Base-by-base conservation (phyloP, 2,113 vertebrate genomes). In the Phycodurus eques region DNA sequence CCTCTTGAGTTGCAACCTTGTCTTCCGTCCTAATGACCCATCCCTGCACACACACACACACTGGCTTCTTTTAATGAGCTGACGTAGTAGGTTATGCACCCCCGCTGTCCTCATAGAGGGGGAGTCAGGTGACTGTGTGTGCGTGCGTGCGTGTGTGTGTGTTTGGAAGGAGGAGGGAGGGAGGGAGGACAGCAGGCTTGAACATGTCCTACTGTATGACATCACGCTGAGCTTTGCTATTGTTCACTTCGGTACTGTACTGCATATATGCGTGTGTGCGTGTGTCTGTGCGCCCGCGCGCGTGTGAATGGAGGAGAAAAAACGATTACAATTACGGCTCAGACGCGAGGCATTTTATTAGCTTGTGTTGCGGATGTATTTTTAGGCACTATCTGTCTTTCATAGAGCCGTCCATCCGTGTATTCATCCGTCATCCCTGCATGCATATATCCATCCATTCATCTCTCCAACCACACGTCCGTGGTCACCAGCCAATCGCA, bases 61-160 rank as follows among this genome's bases (percentile, higher is more conserved):
- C 31, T 73, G 66, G 44, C 69, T 73, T 66, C 80, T 79, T 22
- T 82, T 89, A 85, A 87, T 88, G 80, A 88, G 88, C 87, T 87
- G 84, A 85, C 73, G 2, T 77, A 69, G 78, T 80, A 82, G 76
- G 78, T 75, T 76, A 76, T 80, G 76, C 65, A 77, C 75, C 70
- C 80, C 82, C 69, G 43, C 80, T 78, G 72, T 84, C 84, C 82
- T 78, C 73, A 72, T 80, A 73, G 72, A 76, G 63, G 68, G 68
- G 77, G 63, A 63, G 79, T 82, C 69, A 72, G 2, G 71, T 72
- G 60, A 49, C 44, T 77, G 77, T 82, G 77, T 82, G n/a, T 57
- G 12, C 22, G 10, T 3, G 47, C 17, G 47, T 17, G 14, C 8
- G 15, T 19, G 49, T 0, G 6, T 19, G 51, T 8, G 51, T 19